These are phyloP conservation scores for Rosalia funebris DNA, from an alignment of 2,888 invertebrate genomes.

Conservation along the genomic window DNA sequence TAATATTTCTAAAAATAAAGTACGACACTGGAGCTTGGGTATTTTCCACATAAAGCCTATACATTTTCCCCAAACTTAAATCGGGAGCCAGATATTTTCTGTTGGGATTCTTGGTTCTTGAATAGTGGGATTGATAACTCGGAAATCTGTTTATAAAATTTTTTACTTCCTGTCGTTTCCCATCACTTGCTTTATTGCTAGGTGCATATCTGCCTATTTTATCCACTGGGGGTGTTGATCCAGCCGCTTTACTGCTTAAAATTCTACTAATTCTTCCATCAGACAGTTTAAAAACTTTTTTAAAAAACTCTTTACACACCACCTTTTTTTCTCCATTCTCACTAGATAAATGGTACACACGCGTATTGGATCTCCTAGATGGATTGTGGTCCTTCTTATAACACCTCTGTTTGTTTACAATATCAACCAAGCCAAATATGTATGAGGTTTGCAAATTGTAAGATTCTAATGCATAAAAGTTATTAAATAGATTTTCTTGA, in stretches of 20 bases:
- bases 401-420: constrained; percentile 21
- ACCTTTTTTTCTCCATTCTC: constrained; percentile 12
- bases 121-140: constrained; percentile 42
- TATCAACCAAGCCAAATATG: constrained; percentile 23
- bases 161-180: background rate
- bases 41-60: constrained; percentile 34
- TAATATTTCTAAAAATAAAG: constrained; percentile 37
- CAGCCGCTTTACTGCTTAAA: background rate
- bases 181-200: background rate
- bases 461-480: constrained; percentile 23
- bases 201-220: background rate
- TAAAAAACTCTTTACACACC: constrained; percentile 28
- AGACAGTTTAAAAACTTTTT: constrained; percentile 22
- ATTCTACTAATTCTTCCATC: constrained; percentile 23
- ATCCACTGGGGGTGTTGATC: background rate
- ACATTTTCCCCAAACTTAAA: constrained; percentile 41
- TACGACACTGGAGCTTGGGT: constrained; percentile 28
- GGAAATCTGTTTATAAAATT: constrained; percentile 2
- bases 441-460: constrained; percentile 27
- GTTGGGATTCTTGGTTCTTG: constrained; percentile 33
- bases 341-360: constrained; percentile 19
- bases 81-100: constrained; percentile 41
- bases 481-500: constrained; percentile 17
- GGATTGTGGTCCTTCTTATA: constrained; percentile 14
- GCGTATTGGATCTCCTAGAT: constrained; percentile 16